A percentile compares a stretch with the other conserved stretches of the same genome.
phyloP scores from a whole-genome alignment of 1,140 invertebrate species.

The Pseudomyrmex dendroicus region DNA sequence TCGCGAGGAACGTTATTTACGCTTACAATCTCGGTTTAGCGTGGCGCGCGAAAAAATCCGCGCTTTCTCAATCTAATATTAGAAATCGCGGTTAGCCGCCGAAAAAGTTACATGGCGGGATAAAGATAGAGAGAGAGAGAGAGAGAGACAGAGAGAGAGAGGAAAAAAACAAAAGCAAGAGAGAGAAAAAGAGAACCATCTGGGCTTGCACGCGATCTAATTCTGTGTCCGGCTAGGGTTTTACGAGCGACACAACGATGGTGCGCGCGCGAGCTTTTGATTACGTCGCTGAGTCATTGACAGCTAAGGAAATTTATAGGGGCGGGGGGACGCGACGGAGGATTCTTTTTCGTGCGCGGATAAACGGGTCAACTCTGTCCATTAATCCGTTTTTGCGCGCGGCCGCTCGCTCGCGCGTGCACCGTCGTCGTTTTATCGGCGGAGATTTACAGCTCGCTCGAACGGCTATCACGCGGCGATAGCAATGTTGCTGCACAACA shows the following conservation, averaged over 20 bases:
- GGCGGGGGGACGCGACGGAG: conserved; percentile 19
- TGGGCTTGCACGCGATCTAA: conserved; percentile 53
- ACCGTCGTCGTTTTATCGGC: conserved; percentile 51
- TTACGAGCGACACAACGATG: conserved; percentile 28
- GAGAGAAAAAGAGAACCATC: conserved; percentile 1
- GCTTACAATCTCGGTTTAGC: neutral
- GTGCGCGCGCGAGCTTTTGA: conserved; percentile 56
- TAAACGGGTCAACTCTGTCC: conserved; percentile 69
- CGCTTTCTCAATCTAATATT: conserved; percentile 34
- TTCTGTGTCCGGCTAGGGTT: conserved; percentile 58
- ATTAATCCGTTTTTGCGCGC: conserved; percentile 70
- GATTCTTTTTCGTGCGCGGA: conserved; percentile 54
- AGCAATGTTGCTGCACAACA: conserved; percentile 19
- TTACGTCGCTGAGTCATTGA: conserved; percentile 72
- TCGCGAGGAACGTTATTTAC: neutral
- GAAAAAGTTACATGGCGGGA: conserved; percentile 25
- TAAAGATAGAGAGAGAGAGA: no score
- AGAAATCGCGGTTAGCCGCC: conserved; percentile 13
- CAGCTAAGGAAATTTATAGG: conserved; percentile 69
- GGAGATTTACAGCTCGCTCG: conserved; percentile 67
- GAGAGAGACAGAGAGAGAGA: no score
- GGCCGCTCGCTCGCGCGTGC: conserved; percentile 20
- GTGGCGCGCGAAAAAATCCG: conserved; percentile 13
- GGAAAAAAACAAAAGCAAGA: no score
- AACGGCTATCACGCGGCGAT: conserved; percentile 54